Conservation (phyloP, 1,140 invertebrate species). For the Argopecten irradians region DNA sequence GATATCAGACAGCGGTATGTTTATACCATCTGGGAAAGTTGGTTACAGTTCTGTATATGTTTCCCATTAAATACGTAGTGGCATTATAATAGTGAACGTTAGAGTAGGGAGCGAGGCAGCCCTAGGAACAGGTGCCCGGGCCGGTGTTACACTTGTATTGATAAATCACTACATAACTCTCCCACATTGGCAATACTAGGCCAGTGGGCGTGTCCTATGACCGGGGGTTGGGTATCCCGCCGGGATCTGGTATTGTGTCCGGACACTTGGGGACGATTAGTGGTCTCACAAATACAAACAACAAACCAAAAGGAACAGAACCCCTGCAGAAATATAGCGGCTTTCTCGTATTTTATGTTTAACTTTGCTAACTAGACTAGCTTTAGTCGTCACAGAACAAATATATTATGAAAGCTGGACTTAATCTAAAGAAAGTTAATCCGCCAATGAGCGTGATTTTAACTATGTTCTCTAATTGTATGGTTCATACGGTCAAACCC, state of each 20-base stretch:
- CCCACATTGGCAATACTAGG: not conserved
- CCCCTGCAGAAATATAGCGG: not conserved
- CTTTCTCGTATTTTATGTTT: not conserved
- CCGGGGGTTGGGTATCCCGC: not conserved
- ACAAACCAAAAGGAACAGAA: not conserved
- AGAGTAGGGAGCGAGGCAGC: not conserved
- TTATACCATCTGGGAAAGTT: not conserved
- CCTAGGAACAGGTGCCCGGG: not conserved
- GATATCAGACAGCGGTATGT: not conserved
- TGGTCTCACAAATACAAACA: not conserved
- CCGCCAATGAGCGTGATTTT: constrained; percentile 3
- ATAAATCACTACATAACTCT: constrained; percentile 12
- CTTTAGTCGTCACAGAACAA: not conserved
- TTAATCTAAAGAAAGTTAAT: constrained; percentile 17
- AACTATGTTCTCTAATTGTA: constrained; percentile 1
- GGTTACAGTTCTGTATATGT: not conserved
- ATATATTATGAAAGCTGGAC: constrained; percentile 22
- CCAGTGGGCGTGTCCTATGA: not conserved
- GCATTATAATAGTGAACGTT: not conserved
- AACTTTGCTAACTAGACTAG: not conserved
- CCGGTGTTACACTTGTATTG: not conserved
- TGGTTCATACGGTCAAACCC: not conserved
- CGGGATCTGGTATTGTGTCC: not conserved
- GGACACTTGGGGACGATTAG: not conserved
- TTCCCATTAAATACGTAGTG: not conserved